These are phyloP conservation scores for Amiota communis DNA, from an alignment of 2,888 invertebrate species.

Conservation along the genomic window DNA sequence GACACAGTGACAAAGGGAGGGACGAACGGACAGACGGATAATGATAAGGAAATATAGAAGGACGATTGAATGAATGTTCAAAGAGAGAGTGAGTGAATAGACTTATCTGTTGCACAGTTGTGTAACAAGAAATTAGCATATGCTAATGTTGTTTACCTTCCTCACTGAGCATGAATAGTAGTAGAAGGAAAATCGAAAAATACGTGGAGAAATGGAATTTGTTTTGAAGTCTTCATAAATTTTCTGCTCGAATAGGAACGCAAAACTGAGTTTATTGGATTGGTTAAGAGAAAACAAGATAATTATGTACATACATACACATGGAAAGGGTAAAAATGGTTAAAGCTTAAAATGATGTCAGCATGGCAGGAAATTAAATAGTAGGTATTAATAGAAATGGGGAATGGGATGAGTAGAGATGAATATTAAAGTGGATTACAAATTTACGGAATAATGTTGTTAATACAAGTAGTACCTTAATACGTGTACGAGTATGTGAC, in stretches of 20 bases:
- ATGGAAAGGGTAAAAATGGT: neutral
- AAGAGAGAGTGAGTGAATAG: neutral
- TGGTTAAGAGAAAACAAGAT: no score
- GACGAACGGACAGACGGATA: neutral
- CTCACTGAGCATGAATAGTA: neutral
- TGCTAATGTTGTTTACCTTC: conserved; percentile 22
- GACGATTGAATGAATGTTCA: neutral
- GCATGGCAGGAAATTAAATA: conserved; percentile 3
- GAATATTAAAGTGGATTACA: no score
- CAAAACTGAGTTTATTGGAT: neutral
- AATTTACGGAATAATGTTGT: no score
- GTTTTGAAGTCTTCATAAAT: conserved; percentile 1
- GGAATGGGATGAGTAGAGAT: no score
- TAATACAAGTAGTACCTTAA: no score
- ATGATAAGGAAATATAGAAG: neutral
- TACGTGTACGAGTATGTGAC: no score
- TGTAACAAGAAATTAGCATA: conserved; percentile 13
- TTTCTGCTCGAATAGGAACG: conserved; percentile 4
- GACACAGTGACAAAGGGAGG: neutral
- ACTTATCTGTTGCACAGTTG: neutral
- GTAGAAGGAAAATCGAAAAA: conserved; percentile 4
- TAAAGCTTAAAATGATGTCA: neutral
- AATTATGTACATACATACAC: neutral
- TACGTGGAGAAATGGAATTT: neutral
- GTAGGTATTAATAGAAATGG: no score